phyloP scores from a whole-genome alignment of 2,797 vertebrate genomes.

The Argya squamiceps region DNA sequence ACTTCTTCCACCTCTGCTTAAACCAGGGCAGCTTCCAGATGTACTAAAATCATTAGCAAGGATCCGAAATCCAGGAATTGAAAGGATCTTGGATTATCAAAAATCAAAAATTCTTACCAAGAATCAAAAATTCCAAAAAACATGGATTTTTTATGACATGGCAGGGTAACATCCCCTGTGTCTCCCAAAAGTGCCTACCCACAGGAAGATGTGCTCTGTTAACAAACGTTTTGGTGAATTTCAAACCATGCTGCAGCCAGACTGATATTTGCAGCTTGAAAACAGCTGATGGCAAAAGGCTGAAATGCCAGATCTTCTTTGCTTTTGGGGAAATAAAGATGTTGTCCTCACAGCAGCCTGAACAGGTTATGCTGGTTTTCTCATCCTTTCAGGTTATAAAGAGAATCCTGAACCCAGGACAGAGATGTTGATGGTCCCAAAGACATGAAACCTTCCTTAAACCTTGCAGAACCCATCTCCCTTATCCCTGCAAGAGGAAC shows the following conservation, averaged over 20 bases:
- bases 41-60: neutral
- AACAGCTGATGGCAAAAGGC: neutral
- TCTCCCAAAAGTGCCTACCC: neutral
- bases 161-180: rapidly evolving
- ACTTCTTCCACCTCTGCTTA: neutral
- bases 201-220: rapidly evolving
- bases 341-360: neutral
- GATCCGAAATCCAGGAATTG: neutral
- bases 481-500: neutral
- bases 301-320: neutral
- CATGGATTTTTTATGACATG: rapidly evolving
- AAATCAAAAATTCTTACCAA: neutral
- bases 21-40: neutral
- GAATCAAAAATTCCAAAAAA: neutral
- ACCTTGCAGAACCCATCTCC: neutral
- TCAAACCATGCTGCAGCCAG: neutral
- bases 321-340: neutral
- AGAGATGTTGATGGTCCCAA: neutral
- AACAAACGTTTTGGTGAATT: neutral
- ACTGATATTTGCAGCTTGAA: neutral
- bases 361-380: neutral
- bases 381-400: neutral
- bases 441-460: too few species aligned
- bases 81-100: neutral
- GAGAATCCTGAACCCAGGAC: neutral